Percentiles rank a stretch among this genome's conserved stretches.
Conservation (phyloP, 2,113 vertebrate species). For the Salminus brasiliensis region DNA sequence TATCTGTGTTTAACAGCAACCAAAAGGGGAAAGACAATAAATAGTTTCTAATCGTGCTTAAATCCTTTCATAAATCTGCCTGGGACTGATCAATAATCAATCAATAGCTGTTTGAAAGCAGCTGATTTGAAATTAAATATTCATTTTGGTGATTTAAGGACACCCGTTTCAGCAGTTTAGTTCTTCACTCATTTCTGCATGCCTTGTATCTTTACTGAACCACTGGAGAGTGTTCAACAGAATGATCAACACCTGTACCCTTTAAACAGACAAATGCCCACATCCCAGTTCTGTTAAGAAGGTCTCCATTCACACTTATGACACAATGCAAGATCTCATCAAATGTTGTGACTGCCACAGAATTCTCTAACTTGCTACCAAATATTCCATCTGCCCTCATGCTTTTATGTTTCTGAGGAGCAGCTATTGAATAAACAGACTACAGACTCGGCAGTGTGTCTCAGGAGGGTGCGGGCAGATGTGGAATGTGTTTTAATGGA, state of each 20-base stretch:
- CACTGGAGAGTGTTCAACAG: background rate
- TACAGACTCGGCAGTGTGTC: background rate
- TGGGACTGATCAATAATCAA: slow-evolving; percentile 16
- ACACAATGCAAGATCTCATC: background rate
- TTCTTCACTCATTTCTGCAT: background rate
- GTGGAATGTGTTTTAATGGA: slow-evolving; percentile 1
- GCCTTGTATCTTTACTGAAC: background rate
- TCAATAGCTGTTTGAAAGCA: slow-evolving; percentile 23
- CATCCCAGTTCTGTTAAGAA: background rate
- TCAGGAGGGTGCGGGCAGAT: slow-evolving; percentile 20
- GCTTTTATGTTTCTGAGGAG: background rate
- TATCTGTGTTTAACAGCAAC: background rate
- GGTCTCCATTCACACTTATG: background rate
- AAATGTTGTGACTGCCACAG: background rate
- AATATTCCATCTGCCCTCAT: background rate
- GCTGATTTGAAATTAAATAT: slow-evolving; percentile 27
- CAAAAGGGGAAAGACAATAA: background rate
- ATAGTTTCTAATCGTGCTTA: background rate
- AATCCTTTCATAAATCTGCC: background rate
- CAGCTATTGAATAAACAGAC: background rate
- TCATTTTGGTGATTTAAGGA: slow-evolving; percentile 13
- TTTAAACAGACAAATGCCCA: background rate
- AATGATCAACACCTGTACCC: background rate
- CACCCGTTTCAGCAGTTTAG: background rate
- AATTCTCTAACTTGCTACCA: background rate